A percentile compares a stretch with the other conserved stretches of the same genome.
phyloP scores from a whole-genome alignment of 2,113 vertebrate genomes.

The Oreochromis spilurus region DNA sequence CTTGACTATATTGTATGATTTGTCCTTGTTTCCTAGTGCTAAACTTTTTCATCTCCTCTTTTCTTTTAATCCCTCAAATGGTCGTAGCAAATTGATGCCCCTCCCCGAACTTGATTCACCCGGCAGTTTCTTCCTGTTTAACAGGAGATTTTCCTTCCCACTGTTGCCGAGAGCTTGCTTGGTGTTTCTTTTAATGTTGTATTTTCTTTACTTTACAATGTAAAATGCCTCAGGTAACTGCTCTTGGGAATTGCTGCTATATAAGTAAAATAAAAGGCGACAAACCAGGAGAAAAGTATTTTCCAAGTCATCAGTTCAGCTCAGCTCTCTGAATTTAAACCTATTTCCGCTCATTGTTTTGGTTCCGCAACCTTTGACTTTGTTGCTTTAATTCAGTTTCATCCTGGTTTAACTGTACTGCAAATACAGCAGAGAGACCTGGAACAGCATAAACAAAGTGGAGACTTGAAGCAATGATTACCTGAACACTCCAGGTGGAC shows the following conservation, averaged over 20 bases:
- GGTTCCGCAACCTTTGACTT: not conserved
- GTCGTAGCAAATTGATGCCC: not conserved
- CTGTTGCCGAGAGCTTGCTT: not conserved
- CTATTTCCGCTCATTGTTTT: not conserved
- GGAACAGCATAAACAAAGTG: not conserved
- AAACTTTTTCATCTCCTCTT: not conserved
- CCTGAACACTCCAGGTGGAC: not conserved
- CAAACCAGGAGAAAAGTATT: not conserved
- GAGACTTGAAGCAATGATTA: not conserved
- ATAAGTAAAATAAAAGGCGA: not conserved
- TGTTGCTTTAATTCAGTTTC: not conserved
- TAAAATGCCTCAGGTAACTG: not conserved
- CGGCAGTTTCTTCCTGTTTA: not conserved
- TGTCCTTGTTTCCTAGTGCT: not conserved
- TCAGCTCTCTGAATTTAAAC: not conserved
- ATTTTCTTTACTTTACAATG: not conserved
- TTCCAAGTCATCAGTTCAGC: not conserved
- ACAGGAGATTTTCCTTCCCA: not conserved
- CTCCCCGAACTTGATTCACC: not conserved
- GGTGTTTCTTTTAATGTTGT: not conserved
- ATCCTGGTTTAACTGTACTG: not conserved
- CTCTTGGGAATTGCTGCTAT: not conserved
- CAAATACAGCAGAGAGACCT: not conserved
- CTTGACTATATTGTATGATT: not conserved
- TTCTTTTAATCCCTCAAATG: not conserved